Conservation (phyloP, 1,140 invertebrate species). For the Rhagoletis zephyria region DNA sequence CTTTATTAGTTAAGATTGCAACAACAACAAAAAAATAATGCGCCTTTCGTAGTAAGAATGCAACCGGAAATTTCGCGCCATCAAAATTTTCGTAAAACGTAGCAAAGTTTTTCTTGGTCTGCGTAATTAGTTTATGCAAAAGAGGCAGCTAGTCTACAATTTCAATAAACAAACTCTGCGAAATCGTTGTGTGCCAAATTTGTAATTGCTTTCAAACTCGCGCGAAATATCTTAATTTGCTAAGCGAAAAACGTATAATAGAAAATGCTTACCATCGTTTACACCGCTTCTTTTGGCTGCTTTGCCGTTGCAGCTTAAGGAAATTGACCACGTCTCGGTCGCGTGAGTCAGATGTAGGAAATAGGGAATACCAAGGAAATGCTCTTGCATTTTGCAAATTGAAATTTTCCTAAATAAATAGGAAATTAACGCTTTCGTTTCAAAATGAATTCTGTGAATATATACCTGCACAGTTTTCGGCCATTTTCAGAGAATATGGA, state of each 20-base stretch:
- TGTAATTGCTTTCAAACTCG: slow-evolving; percentile 26
- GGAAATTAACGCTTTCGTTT: slow-evolving; percentile 26
- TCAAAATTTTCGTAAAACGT: not conserved
- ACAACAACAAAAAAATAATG: not conserved
- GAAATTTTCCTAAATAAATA: not conserved
- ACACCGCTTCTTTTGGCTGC: not conserved
- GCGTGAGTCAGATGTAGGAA: not conserved
- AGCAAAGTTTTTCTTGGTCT: not conserved
- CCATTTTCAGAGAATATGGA: too few relatives aligned
- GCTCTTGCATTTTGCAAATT: not conserved
- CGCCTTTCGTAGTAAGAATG: not conserved
- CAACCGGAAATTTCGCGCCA: slow-evolving; percentile 40
- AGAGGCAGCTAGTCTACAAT: slow-evolving; percentile 9
- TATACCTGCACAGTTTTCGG: too few relatives aligned
- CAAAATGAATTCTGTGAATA: not conserved
- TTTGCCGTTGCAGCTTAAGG: not conserved
- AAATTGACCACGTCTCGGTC: not conserved
- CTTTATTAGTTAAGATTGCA: not conserved
- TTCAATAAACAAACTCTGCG: slow-evolving; percentile 34
- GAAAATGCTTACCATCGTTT: not conserved
- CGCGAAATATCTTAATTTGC: slow-evolving; percentile 11
- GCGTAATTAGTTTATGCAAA: slow-evolving; percentile 31
- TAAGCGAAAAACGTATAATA: not conserved
- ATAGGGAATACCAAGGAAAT: not conserved
- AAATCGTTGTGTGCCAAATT: slow-evolving; percentile 46